These are phyloP conservation scores for Rhizomys pruinosus DNA, from an alignment of 2,113 vertebrate species.

Conservation along the genomic window DNA sequence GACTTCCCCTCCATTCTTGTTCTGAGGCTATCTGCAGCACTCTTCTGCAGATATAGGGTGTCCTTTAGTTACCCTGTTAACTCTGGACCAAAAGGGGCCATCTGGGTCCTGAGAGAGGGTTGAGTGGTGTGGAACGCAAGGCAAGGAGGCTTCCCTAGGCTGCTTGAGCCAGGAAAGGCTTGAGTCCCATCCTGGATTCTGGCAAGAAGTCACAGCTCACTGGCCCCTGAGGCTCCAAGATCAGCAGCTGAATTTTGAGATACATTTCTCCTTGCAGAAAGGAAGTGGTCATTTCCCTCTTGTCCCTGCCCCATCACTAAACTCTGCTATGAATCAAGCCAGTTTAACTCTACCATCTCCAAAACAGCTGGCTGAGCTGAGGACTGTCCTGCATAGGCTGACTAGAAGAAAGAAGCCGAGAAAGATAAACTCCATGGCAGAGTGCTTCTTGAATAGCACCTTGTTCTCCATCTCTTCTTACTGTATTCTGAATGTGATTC, in stretches of 20 bases:
- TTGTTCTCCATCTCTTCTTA: not conserved
- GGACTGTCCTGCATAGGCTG: not conserved
- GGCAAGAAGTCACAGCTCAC: not conserved
- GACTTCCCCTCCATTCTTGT: not conserved
- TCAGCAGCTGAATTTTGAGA: constrained; percentile 7
- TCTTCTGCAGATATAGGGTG: not conserved
- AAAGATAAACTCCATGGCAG: rapidly evolving
- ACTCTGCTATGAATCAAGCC: not conserved
- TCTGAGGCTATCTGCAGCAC: not conserved
- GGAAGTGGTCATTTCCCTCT: not conserved
- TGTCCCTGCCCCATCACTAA: not conserved
- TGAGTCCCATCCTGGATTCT: not conserved
- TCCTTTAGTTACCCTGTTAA: not conserved
- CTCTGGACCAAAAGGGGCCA: not conserved
- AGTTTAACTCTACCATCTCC: not conserved
- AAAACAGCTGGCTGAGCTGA: not conserved
- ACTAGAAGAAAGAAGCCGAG: not conserved
- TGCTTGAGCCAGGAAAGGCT: not conserved
- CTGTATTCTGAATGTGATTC: not conserved
- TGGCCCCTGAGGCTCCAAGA: not conserved
- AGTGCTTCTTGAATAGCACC: no score
- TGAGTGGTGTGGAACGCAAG: not conserved
- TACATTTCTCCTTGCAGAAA: constrained; percentile 16
- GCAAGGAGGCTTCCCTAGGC: not conserved
- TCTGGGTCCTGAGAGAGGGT: not conserved